Evolutionary conservation across 2,113 vertebrate species (phyloP).

Genomic region (pig (Sus scrofa)): T2T-Sscrofa CM000820.6:40866501-40867000

Average conservation of each 20-base stretch:
- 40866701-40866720: neutral
- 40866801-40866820: conserved; percentile 65
- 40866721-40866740: neutral
- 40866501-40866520: no score
- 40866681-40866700: neutral
- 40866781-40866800: conserved; percentile 63
- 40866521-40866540: no score
- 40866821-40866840: conserved; percentile 22
- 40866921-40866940: conserved; percentile 20
- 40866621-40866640: neutral
- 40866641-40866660: conserved; percentile 8
- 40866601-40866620: conserved; percentile 33
- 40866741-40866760: conserved; percentile 51
- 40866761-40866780: conserved; percentile 66
- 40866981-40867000: conserved; percentile 37
- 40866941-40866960: conserved; percentile 38
- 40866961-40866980: conserved; percentile 50
- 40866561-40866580: neutral
- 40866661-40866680: conserved; percentile 25
- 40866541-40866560: conserved; percentile 54
- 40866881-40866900: neutral
- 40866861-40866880: neutral
- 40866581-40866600: conserved; percentile 34
- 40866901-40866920: conserved; percentile 53
- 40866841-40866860: neutral